These are phyloP conservation scores for Pituophis catenifer DNA, from an alignment of 2,113 vertebrate species.

Conservation along the genomic window DNA sequence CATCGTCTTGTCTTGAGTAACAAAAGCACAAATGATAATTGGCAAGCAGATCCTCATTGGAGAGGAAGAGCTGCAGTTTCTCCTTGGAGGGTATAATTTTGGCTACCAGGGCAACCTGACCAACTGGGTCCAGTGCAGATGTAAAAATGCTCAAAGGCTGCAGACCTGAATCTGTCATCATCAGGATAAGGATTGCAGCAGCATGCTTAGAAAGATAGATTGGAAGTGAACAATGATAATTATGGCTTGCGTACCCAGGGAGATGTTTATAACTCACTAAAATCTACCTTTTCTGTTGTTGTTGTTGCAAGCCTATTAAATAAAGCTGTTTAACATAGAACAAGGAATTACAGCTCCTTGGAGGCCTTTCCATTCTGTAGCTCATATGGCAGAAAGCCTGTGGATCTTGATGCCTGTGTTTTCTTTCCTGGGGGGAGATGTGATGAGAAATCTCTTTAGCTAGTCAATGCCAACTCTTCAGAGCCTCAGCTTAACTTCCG, in stretches of 20 bases:
- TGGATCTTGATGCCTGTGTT: not conserved
- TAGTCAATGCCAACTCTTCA: not conserved
- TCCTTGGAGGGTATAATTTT: not conserved
- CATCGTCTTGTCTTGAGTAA: not conserved
- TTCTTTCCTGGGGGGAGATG: not conserved
- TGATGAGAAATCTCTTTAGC: not conserved
- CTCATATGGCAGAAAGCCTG: not conserved
- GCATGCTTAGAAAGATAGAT: constrained; percentile 1
- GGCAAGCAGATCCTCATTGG: not conserved
- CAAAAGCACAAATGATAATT: not conserved
- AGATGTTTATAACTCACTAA: constrained; percentile 18
- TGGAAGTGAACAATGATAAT: constrained; percentile 6
- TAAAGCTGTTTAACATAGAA: constrained; percentile 32
- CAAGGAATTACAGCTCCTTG: constrained; percentile 14
- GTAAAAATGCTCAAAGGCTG: not conserved
- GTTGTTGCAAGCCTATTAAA: constrained; percentile 34
- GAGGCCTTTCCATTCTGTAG: constrained; percentile 12
- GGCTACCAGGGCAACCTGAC: not conserved
- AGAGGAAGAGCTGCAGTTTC: not conserved
- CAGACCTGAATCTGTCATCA: not conserved
- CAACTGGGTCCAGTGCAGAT: not conserved
- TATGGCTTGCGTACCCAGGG: not conserved
- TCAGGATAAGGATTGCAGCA: not conserved
- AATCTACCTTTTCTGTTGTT: constrained; percentile 30
- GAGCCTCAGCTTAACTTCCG: not conserved